phyloP scores from a whole-genome alignment of 2,797 vertebrate genomes.

The Phrynocephalus guinanensis region DNA sequence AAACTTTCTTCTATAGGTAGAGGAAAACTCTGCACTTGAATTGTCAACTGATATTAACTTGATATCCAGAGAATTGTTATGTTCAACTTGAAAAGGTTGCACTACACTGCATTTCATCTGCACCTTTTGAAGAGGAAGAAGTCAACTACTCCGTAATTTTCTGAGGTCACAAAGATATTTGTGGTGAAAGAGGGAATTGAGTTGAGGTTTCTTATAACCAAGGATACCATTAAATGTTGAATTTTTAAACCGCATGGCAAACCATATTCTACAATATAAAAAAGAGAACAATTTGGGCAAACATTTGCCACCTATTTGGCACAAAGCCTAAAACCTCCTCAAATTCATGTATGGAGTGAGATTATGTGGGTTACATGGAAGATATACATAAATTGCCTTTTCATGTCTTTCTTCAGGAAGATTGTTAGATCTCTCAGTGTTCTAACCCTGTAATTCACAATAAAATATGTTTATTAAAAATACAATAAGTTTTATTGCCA shows the following conservation, averaged over 20 bases:
- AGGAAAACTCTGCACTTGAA: neutral
- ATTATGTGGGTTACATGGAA: too few relatives aligned
- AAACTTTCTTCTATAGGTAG: neutral
- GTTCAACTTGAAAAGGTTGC: neutral
- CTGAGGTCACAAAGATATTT: slow-evolving; percentile 33
- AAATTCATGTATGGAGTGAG: neutral
- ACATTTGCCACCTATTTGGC: neutral
- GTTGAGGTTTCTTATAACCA: slow-evolving; percentile 30
- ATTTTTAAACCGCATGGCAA: neutral
- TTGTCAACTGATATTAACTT: neutral
- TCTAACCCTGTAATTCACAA: too few relatives aligned
- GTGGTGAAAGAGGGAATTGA: slow-evolving; percentile 17
- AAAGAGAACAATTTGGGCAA: neutral
- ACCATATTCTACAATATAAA: slow-evolving; percentile 10
- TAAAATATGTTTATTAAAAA: too few relatives aligned
- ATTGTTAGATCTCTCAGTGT: too few relatives aligned
- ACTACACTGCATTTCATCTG: neutral
- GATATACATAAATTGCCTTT: too few relatives aligned
- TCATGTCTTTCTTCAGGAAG: too few relatives aligned
- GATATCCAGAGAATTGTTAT: too few relatives aligned
- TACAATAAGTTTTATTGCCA: too few relatives aligned
- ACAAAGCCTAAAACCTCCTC: neutral
- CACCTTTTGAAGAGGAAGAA: slow-evolving; percentile 22
- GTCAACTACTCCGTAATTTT: slow-evolving; percentile 19
- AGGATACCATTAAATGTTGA: slow-evolving; percentile 24